Percentiles rank a stretch among this genome's conserved stretches.
phyloP scores from a whole-genome alignment of 1,140 invertebrate genomes.

The Coenobita brevimanus region DNA sequence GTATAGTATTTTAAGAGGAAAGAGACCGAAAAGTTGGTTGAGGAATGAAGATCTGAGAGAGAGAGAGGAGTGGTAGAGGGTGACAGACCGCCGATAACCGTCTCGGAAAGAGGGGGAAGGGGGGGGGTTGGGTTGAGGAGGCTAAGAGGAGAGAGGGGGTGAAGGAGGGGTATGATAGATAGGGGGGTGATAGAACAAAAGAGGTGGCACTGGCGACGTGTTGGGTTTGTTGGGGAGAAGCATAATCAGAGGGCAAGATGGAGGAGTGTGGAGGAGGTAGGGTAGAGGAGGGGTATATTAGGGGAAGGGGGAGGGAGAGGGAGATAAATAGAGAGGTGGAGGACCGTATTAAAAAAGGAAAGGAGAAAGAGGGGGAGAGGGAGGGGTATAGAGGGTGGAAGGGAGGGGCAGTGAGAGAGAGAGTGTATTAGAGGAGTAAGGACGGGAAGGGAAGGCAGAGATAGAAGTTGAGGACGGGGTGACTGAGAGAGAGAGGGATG shows the following conservation, averaged over 20 bases:
- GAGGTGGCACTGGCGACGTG: background rate
- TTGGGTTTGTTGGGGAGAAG: background rate
- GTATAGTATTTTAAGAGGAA: no score
- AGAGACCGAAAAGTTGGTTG: background rate
- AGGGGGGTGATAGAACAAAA: background rate
- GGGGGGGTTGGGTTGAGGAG: background rate
- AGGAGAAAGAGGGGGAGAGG: no score
- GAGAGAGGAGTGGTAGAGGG: background rate
- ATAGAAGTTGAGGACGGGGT: no score
- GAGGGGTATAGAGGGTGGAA: no score
- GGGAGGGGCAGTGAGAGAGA: background rate
- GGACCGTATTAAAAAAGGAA: no score
- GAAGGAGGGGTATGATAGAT: background rate
- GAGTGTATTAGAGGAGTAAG: no score
- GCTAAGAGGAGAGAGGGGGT: background rate
- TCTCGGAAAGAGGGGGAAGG: background rate
- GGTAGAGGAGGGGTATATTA: background rate
- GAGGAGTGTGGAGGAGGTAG: background rate
- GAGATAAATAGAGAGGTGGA: background rate
- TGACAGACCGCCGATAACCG: background rate
- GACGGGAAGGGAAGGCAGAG: no score
- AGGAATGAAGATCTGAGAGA: background rate
- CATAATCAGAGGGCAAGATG: background rate
- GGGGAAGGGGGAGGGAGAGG: slow-evolving; percentile 1
- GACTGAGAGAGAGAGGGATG: no score